Evolutionary conservation across 1,140 invertebrate species (phyloP).

Genomic region (Temnothorax longispinosus): DNA sequence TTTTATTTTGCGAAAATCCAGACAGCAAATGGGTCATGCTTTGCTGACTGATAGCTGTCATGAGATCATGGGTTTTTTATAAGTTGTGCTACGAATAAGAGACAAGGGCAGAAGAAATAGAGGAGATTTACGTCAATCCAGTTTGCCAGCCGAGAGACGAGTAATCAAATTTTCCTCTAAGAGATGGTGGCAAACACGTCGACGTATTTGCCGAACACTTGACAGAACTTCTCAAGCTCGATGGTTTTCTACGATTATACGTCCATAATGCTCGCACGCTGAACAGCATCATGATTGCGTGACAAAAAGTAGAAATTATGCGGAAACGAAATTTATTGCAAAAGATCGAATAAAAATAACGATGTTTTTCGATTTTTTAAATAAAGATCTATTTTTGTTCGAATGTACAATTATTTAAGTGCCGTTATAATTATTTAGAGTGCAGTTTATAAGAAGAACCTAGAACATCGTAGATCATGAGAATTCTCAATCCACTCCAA

Average conservation of each 20-base stretch:
- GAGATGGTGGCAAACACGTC: conserved; percentile 71
- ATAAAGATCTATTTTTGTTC: neutral
- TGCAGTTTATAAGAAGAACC: neutral
- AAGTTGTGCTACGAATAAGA: conserved; percentile 56
- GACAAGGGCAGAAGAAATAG: neutral
- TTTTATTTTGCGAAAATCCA: neutral
- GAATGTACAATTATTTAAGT: neutral
- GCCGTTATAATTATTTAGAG: neutral
- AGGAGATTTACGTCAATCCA: conserved; percentile 70
- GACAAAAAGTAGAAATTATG: neutral
- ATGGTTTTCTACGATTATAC: conserved; percentile 69
- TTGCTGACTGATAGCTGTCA: conserved; percentile 43
- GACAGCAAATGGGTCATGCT: neutral
- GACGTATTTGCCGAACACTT: conserved; percentile 72
- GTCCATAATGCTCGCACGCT: conserved; percentile 61
- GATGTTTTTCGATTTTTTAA: neutral
- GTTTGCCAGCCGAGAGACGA: conserved; percentile 43
- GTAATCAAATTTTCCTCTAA: conserved; percentile 75
- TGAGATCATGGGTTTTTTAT: conserved; percentile 55
- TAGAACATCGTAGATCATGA: conserved; percentile 9
- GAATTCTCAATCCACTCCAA: conserved; percentile 55
- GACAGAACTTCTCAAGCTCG: conserved; percentile 69
- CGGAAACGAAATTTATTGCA: neutral
- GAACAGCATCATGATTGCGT: conserved; percentile 16
- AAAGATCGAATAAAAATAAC: neutral